These are phyloP conservation scores for Gorsachius magnificus DNA, from an alignment of 2,797 vertebrate genomes.

Conservation along the genomic window DNA sequence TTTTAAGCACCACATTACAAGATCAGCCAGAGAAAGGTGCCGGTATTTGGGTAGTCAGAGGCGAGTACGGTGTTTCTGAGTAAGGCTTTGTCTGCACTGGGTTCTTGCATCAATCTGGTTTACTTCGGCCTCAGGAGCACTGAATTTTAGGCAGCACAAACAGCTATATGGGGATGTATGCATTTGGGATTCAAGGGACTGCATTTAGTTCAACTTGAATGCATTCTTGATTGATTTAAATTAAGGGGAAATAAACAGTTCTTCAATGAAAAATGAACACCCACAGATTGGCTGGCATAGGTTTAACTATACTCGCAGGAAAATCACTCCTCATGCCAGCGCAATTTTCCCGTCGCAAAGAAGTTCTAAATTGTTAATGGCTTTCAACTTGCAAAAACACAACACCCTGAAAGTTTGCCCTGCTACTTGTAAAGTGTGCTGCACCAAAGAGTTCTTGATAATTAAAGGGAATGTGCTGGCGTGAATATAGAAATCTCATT, in stretches of 20 bases:
- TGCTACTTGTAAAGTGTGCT: neutral
- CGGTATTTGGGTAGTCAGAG: accelerated
- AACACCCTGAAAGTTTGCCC: neutral
- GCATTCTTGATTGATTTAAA: neutral
- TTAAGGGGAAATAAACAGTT: constrained; percentile 23
- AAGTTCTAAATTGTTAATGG: constrained; percentile 5
- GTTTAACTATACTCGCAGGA: neutral
- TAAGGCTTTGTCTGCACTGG: neutral
- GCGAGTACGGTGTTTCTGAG: accelerated
- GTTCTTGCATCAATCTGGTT: neutral
- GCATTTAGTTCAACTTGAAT: neutral
- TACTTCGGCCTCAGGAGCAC: neutral
- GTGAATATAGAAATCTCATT: neutral
- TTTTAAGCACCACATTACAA: neutral
- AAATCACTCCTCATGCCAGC: neutral
- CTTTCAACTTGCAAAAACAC: neutral
- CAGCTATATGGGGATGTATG: neutral
- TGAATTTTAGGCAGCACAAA: neutral
- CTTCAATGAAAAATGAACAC: constrained; percentile 19
- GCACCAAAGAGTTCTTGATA: neutral
- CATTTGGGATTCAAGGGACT: neutral
- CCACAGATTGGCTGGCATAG: neutral
- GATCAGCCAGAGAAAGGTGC: neutral
- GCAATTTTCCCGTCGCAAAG: neutral
- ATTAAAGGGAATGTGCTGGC: neutral